Percentiles rank a stretch among this genome's conserved stretches.
phyloP scores from a whole-genome alignment of 1,140 invertebrate species.

The Drosophila nannoptera region DNA sequence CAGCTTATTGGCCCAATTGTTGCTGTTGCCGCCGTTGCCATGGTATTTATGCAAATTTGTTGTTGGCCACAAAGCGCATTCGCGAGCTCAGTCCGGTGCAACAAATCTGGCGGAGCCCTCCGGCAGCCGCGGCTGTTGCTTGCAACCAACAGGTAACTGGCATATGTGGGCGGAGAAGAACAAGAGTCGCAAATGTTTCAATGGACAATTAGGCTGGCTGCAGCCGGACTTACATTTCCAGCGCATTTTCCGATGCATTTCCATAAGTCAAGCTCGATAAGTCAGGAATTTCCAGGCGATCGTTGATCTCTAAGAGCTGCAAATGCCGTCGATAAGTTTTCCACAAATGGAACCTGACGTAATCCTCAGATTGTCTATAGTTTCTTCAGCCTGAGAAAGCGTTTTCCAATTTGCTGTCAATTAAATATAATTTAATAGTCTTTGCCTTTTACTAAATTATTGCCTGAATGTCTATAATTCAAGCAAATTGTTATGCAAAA shows the following conservation, averaged over 20 bases:
- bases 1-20: conserved; percentile 72
- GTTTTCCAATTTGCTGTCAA: background rate
- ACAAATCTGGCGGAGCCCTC: background rate
- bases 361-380: background rate
- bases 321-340: no score
- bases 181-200: conserved; percentile 27
- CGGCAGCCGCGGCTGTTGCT: background rate
- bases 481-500: conserved; percentile 33
- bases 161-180: background rate
- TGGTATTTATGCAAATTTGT: conserved; percentile 76
- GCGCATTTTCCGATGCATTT: no score
- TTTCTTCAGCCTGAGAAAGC: background rate
- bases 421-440: conserved; percentile 23
- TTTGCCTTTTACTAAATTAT: conserved; percentile 5
- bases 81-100: conserved; percentile 48
- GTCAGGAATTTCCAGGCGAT: no score
- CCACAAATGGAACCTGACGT: no score
- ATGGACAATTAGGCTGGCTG: background rate
- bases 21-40: conserved; percentile 52
- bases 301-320: no score
- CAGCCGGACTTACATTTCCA: no score
- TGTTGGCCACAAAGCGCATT: conserved; percentile 57
- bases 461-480: conserved; percentile 6
- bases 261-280: no score
- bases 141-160: background rate